These are phyloP conservation scores for Gallinago undulata DNA, from an alignment of 2,113 vertebrate genomes.

Conservation along the genomic window DNA sequence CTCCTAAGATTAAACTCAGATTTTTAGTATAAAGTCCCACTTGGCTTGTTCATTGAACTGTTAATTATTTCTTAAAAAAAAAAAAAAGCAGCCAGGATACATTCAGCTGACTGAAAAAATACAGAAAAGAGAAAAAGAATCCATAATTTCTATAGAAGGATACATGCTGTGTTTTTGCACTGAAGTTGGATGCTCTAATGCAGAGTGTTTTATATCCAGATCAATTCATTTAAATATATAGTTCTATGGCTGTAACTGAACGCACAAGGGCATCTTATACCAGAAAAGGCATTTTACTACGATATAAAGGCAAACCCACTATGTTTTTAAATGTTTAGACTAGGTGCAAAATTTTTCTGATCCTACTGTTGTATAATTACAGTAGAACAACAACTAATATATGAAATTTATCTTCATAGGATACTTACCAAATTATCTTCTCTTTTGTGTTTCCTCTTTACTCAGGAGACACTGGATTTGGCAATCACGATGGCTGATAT, in stretches of 20 bases:
- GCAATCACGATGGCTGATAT: background rate
- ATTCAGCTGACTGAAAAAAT: background rate
- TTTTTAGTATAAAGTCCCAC: background rate
- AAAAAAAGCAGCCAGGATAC: background rate
- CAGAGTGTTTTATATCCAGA: background rate
- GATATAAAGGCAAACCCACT: background rate
- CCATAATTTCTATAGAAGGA: background rate
- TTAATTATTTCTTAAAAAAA: background rate
- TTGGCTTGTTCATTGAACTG: background rate
- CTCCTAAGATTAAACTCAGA: background rate
- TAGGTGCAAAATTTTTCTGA: background rate
- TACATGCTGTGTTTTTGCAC: background rate
- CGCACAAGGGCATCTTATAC: background rate
- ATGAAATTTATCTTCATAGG: background rate
- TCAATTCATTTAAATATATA: background rate
- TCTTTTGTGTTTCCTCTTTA: background rate
- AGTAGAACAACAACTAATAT: background rate
- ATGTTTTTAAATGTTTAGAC: background rate
- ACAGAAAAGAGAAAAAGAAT: rapidly evolving
- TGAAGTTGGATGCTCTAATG: background rate
- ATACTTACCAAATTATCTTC: background rate
- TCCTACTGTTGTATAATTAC: background rate
- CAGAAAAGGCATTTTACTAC: background rate
- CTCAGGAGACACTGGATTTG: background rate
- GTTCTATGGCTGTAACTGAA: background rate